Base-by-base conservation (phyloP, 2,888 invertebrate species). In the Leptopilina syphax region DNA sequence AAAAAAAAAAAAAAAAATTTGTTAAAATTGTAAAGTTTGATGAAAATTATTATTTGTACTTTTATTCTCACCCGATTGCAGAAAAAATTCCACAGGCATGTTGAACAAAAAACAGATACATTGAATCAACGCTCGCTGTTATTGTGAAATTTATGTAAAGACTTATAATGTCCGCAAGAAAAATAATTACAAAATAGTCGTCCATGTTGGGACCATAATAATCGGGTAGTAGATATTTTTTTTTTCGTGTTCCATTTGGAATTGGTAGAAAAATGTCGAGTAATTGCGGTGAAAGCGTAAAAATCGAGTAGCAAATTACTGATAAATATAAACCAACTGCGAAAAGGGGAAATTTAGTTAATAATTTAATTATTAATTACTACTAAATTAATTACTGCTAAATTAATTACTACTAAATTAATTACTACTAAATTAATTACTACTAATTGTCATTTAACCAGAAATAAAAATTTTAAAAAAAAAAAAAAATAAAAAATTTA, bases 51-150 rank as follows among this genome's bases (percentile, higher is more conserved):
- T 44, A 44, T 65, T 44, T 8, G 44, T 1, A 34, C 24, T 4
- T 27, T 57, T 10, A 41, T 63, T 60, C 54, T 81, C 65, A 82
- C 82, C 81, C 81, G 9, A 81, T 65, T 0, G 81, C 81, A 9
- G 65, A 54, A 60, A 82, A n/a, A 57, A 13, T 5, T 70, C 81
- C 82, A 8, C 82, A 81, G 12, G 70, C 77, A 27, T 82, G 82
- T 41, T 82, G 78, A n/a, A 82, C 73, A 57, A 73, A 65, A 27
- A 81, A 68, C 7, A 82, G 70, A 24, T 76, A 82, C 65, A 81
- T 81, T 7, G 82, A 65, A 13, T 82, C 82, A 6, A 60, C 18
- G 9, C 78, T 68, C 1, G 81, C 54, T 47, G 67, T 34, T 50
- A 81, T 65, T 27, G 78, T 79, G 34, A 78, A 65, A 10, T 47